phyloP scores from a whole-genome alignment of 2,113 vertebrate species.

The Chionis minor region DNA sequence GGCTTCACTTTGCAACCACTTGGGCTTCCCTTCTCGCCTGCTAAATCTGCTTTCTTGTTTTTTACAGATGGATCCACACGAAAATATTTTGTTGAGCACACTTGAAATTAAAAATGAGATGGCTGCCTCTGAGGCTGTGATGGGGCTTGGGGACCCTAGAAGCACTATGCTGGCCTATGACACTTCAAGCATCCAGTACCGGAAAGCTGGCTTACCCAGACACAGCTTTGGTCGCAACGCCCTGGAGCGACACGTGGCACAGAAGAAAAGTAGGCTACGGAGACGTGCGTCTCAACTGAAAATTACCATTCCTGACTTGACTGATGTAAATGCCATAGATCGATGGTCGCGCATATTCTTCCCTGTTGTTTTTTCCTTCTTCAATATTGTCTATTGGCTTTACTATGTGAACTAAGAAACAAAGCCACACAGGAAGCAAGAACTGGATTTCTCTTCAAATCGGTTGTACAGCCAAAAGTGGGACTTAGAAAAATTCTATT shows the following conservation, averaged over 20 bases:
- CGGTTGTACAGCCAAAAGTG: slow-evolving; percentile 82
- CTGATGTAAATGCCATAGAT: slow-evolving; percentile 98
- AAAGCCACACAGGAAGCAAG: slow-evolving; percentile 68
- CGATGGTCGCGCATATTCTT: slow-evolving; percentile 99
- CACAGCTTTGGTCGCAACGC: slow-evolving; percentile 93
- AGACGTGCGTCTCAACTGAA: slow-evolving; percentile 94
- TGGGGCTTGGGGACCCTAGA: slow-evolving; percentile 92
- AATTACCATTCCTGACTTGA: slow-evolving; percentile 97
- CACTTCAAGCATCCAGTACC: slow-evolving; percentile 92
- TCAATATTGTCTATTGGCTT: slow-evolving; percentile 98
- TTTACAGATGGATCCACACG: slow-evolving; percentile 93
- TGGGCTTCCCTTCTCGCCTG: not conserved
- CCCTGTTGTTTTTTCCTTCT: slow-evolving; percentile 97
- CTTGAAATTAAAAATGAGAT: slow-evolving; percentile 99
- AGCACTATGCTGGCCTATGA: slow-evolving; percentile 95
- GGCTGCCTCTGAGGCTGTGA: slow-evolving; percentile 90
- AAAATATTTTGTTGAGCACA: slow-evolving; percentile 95
- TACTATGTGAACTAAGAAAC: slow-evolving; percentile 94
- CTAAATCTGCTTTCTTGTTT: not conserved
- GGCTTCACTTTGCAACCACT: not conserved
- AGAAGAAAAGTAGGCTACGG: slow-evolving; percentile 95
- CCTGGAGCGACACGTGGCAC: slow-evolving; percentile 91
- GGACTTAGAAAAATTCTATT: slow-evolving; percentile 85
- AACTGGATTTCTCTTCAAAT: slow-evolving; percentile 81
- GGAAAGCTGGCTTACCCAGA: slow-evolving; percentile 89